phyloP scores from a whole-genome alignment of 2,888 invertebrate species.

The Drosophila ustulata region DNA sequence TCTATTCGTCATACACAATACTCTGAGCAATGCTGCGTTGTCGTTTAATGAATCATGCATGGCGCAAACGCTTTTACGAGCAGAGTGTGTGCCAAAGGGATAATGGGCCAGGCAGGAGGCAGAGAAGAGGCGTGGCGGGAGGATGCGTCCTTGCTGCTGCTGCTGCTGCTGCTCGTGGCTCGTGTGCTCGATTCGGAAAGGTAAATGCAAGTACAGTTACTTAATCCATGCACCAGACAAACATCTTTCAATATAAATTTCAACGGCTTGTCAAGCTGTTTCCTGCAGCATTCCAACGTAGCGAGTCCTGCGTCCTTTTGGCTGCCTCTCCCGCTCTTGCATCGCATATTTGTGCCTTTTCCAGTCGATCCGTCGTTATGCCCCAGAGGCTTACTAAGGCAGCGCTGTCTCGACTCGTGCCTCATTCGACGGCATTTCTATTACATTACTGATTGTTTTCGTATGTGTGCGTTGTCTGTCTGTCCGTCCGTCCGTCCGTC shows the following conservation, averaged over 20 bases:
- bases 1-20: neutral
- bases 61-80: constrained; percentile 1
- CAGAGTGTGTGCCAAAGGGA: neutral
- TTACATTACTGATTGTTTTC: constrained; percentile 78
- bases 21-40: neutral
- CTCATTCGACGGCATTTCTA: constrained; percentile 64
- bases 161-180: neutral
- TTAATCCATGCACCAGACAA: constrained; percentile 66
- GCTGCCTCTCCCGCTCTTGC: neutral
- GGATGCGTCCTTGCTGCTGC: neutral
- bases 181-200: constrained; percentile 2
- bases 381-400: constrained; percentile 36
- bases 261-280: constrained; percentile 80
- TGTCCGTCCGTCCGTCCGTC: constrained; percentile 16
- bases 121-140: neutral
- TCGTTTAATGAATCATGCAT: constrained; percentile 5
- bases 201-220: constrained; percentile 41
- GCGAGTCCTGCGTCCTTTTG: constrained; percentile 23
- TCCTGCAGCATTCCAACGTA: constrained; percentile 49
- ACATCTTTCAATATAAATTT: constrained; percentile 80
- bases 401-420: neutral
- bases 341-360: neutral
- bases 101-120: neutral
- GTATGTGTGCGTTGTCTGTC: constrained; percentile 47
- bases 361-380: constrained; percentile 35